These are phyloP conservation scores for Esox lucius DNA, from an alignment of 2,797 vertebrate genomes.

Conservation along the genomic window DNA sequence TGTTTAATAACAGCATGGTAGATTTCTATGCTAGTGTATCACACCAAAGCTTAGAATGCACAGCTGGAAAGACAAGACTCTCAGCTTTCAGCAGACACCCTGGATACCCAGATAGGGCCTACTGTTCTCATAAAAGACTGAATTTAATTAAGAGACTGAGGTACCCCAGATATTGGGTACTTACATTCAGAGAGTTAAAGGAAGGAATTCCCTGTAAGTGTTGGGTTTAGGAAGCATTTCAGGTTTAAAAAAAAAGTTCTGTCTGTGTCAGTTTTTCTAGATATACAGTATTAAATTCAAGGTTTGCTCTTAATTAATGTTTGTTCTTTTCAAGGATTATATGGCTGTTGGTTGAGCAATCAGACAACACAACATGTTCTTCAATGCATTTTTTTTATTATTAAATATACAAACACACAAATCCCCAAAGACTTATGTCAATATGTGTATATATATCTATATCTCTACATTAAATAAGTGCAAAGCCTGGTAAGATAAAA, in stretches of 20 bases:
- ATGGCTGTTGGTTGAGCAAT: not conserved
- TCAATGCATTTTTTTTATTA: conserved; percentile 57
- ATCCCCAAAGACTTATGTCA: conserved; percentile 26
- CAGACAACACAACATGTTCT: not conserved
- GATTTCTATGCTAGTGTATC: too few relatives aligned
- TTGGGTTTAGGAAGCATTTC: not conserved
- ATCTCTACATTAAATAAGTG: conserved; percentile 53
- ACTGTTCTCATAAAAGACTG: too few relatives aligned
- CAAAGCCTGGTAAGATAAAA: conserved; percentile 47
- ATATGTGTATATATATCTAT: conserved; percentile 40
- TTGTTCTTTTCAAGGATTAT: too few relatives aligned
- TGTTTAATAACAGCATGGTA: too few relatives aligned
- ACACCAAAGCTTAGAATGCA: too few relatives aligned
- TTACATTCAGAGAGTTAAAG: too few relatives aligned
- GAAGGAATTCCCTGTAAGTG: too few relatives aligned
- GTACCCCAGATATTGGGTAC: too few relatives aligned
- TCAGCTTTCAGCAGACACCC: too few relatives aligned
- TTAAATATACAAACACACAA: conserved; percentile 52
- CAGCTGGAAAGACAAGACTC: too few relatives aligned
- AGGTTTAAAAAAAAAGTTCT: not conserved
- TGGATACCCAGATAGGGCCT: too few relatives aligned
- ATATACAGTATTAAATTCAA: not conserved
- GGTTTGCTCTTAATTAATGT: not conserved
- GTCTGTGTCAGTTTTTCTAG: not conserved
- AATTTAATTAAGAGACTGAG: too few relatives aligned